These are phyloP conservation scores for Epistrophe eligans DNA, from an alignment of 2,888 invertebrate genomes.

Conservation along the genomic window DNA sequence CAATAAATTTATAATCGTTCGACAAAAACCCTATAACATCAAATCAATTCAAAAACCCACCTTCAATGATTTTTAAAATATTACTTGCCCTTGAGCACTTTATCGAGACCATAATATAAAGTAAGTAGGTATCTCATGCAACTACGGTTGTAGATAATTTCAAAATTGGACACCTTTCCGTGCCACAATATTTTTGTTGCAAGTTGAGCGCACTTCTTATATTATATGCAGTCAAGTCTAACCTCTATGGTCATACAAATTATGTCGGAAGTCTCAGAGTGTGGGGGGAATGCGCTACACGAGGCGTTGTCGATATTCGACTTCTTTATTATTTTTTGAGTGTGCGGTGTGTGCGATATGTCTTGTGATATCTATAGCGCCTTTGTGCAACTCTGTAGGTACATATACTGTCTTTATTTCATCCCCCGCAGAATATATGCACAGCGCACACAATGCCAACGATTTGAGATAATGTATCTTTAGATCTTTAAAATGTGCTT, in stretches of 20 bases:
- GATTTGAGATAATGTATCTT: constrained; percentile 22
- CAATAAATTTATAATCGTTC: background rate
- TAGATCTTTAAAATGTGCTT: constrained; percentile 49
- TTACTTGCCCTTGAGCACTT: constrained; percentile 60
- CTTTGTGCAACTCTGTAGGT: background rate
- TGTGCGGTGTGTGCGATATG: background rate
- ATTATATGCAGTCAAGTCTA: background rate
- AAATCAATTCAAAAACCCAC: constrained; percentile 14
- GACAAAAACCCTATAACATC: background rate
- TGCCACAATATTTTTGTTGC: background rate
- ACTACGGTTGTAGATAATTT: background rate
- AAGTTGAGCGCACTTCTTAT: background rate
- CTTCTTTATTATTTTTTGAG: constrained; percentile 49
- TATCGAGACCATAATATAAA: constrained; percentile 44
- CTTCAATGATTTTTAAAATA: background rate
- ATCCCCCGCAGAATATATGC: constrained; percentile 16
- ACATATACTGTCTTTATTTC: background rate
- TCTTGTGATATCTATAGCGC: background rate
- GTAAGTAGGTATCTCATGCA: constrained; percentile 13
- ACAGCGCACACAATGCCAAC: constrained; percentile 30
- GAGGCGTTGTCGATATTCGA: constrained; percentile 64
- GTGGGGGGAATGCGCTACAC: constrained; percentile 27
- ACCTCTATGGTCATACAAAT: constrained; percentile 40
- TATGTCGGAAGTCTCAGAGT: constrained; percentile 40
- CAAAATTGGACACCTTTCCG: constrained; percentile 18